phyloP scores from a whole-genome alignment of 2,113 vertebrate species.

The Salvelinus alpinus region DNA sequence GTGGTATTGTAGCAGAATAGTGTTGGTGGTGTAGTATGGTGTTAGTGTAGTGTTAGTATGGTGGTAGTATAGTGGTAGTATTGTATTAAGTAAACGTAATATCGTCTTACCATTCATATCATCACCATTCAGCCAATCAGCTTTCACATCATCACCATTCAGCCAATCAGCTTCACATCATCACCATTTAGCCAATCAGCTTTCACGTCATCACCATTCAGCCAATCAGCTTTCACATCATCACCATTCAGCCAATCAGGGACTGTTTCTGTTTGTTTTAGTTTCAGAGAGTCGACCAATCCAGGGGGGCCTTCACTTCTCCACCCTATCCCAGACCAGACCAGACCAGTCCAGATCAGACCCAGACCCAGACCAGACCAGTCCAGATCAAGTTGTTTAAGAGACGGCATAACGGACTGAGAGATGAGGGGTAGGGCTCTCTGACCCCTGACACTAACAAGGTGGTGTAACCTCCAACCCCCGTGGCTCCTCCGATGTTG shows the following conservation, averaged over 20 bases:
- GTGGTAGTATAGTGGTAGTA: no score
- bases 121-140: no score
- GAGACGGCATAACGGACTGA: not conserved
- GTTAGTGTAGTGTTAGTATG: no score
- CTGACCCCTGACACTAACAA: conserved; percentile 20
- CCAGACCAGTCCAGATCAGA: not conserved
- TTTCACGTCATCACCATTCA: no score
- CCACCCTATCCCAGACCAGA: not conserved
- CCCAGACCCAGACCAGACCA: not conserved
- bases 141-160: not conserved
- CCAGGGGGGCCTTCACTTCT: not conserved
- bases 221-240: no score
- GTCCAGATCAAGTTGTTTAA: not conserved
- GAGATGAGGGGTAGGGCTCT: conserved; percentile 13
- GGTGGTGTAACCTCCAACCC: not conserved
- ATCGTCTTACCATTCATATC: no score
- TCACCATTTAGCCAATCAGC: not conserved
- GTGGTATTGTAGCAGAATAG: no score
- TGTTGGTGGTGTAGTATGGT: no score
- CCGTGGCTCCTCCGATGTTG: conserved; percentile 53
- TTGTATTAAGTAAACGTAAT: no score
- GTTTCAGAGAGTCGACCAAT: not conserved
- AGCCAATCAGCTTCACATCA: not conserved
- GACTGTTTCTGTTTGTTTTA: no score
- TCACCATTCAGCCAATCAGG: no score